A percentile compares a stretch with the other conserved stretches of the same genome.
phyloP scores from a whole-genome alignment of 2,888 invertebrate species.

The Exephanes ischioxanthus region DNA sequence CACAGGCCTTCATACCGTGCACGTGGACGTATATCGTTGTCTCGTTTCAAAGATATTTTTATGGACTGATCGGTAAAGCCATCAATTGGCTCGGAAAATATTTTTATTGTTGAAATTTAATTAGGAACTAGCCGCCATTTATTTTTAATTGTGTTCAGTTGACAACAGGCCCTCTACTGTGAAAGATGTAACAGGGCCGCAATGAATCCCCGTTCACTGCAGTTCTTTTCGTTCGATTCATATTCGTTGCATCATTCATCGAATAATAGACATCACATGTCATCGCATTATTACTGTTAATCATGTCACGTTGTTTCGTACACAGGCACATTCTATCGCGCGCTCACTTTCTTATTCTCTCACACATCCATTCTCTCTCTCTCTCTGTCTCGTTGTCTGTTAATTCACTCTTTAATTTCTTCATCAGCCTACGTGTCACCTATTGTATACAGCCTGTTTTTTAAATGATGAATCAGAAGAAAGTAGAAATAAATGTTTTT shows the following conservation, averaged over 20 bases:
- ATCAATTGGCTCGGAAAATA: conserved; percentile 56
- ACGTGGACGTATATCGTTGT: conserved; percentile 8
- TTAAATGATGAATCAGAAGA: conserved; percentile 76
- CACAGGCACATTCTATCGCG: conserved; percentile 31
- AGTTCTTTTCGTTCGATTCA: conserved; percentile 30
- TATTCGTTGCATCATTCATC: conserved; percentile 47
- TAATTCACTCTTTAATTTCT: conserved; percentile 62
- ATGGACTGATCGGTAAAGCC: conserved; percentile 51
- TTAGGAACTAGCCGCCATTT: conserved; percentile 23
- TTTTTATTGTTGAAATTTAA: conserved; percentile 29
- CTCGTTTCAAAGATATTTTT: conserved; percentile 31
- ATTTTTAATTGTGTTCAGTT: conserved; percentile 19
- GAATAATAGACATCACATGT: conserved; percentile 57
- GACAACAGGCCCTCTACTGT: conserved; percentile 2
- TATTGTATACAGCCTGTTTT: conserved; percentile 74
- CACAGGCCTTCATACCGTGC: neutral
- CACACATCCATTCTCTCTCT: conserved; percentile 40
- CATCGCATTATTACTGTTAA: conserved; percentile 52
- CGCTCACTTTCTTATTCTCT: conserved; percentile 5
- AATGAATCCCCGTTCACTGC: conserved; percentile 53
- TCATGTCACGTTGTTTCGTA: conserved; percentile 51
- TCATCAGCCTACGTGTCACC: conserved; percentile 68
- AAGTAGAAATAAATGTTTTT: conserved; percentile 84
- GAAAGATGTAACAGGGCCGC: conserved; percentile 15
- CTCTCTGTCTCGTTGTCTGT: conserved; percentile 37